Base-by-base conservation (phyloP, 1,140 invertebrate genomes). In the Drosophila lini region DNA sequence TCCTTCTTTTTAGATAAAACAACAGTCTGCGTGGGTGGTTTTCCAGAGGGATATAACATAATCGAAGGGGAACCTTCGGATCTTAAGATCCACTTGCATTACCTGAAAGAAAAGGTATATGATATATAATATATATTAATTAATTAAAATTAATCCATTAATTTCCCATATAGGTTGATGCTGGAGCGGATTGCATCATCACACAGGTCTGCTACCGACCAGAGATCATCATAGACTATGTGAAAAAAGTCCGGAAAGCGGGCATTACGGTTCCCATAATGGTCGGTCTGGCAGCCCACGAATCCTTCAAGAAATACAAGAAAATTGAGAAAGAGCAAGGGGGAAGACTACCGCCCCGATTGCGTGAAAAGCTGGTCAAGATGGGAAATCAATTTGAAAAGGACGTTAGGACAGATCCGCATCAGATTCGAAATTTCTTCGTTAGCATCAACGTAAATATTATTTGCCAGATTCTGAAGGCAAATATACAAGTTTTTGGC, bases 161-260 rank as follows among this genome's bases (percentile, higher is more conserved):
- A 36, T 40, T 22, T 41, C 13, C 9, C 0, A 8, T 10, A 0
- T 36, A 82, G 80, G 34, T 81, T 0, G 38, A 41, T 0, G 71
- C 65, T 3, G 81, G 80, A 0, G 81, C 65, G 0, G 59, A 80
- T 32, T 80, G 68, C 13, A 77, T 83, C 9, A 53, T 83, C 6
- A 83, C 80, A 3, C 80, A 83, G 31, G 8, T 60, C 10, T 76
- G 76, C 28, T 83, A 73, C 19, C 31, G 15, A 0, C 16, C 47
- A 9, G 53, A 64, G 1, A 19, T 5, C 13, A 58, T 83, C 9
- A 55, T 83, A 3, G 9, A 58, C 5, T 83, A 80, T 11, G 38
- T 83, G 1, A 58, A 9, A 6, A 32, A 57, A 19, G 59, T 67
- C 2, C 58, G 80, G 5, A 19, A 15, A 0, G 67, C 63, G 11